phyloP scores from a whole-genome alignment of 2,888 invertebrate genomes.

The Stenotaenia linearis region DNA sequence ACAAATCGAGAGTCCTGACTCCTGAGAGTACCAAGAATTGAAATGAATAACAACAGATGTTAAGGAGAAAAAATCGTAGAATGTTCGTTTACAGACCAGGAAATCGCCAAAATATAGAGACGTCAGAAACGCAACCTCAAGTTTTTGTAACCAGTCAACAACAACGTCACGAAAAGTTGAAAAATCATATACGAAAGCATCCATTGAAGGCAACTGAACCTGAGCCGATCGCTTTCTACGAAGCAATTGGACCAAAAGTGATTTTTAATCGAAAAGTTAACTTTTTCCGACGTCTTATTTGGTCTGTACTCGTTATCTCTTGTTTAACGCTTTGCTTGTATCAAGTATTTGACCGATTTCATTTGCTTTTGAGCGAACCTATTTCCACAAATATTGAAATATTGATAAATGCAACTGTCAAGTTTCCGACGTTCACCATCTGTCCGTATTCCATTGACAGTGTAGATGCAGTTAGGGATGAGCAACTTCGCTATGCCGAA shows the following conservation, averaged over 20 bases:
- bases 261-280: not conserved
- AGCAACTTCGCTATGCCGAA: not conserved
- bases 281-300: not conserved
- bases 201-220: too few relatives aligned
- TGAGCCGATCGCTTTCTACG: too few relatives aligned
- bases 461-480: not conserved
- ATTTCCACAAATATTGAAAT: not conserved
- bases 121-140: too few relatives aligned
- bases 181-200: too few relatives aligned
- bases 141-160: too few relatives aligned
- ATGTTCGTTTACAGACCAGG: too few relatives aligned
- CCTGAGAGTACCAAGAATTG: too few relatives aligned
- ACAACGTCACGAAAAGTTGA: too few relatives aligned
- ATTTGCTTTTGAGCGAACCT: not conserved
- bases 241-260: not conserved
- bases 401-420: not conserved
- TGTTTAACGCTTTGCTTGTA: not conserved
- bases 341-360: not conserved
- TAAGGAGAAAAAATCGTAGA: too few relatives aligned
- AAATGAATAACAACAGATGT: too few relatives aligned
- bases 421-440: conserved; percentile 21
- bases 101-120: too few relatives aligned
- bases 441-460: conserved; percentile 28
- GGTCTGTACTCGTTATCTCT: not conserved
- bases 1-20: too few relatives aligned